These are phyloP conservation scores for Amphiprion clarkii DNA, from an alignment of 2,797 vertebrate species.

Conservation along the genomic window DNA sequence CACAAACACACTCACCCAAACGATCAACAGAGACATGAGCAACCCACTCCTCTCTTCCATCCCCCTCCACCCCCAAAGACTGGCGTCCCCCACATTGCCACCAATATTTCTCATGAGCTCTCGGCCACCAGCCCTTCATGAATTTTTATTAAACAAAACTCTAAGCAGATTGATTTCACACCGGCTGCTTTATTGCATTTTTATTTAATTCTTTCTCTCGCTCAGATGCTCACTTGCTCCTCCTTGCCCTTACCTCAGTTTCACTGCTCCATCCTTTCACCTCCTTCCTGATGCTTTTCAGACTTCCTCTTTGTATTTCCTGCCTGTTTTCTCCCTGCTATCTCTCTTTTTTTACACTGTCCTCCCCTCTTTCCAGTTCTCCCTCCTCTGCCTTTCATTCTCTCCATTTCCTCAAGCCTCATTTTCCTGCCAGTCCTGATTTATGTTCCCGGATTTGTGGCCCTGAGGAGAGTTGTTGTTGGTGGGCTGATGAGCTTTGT, in stretches of 20 bases:
- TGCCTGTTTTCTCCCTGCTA: conserved; percentile 48
- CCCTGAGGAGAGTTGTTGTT: conserved; percentile 74
- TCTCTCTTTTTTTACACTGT: conserved; percentile 53
- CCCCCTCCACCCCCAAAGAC: conserved; percentile 41
- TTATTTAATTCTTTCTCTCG: conserved; percentile 95
- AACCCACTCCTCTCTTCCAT: conserved; percentile 23
- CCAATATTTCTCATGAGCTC: conserved; percentile 94
- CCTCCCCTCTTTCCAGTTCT: conserved; percentile 51
- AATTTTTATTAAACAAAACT: conserved; percentile 99
- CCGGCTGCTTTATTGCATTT: conserved; percentile 96
- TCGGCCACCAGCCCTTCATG: conserved; percentile 95
- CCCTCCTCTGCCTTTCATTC: conserved; percentile 62
- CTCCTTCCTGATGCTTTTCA: conserved; percentile 56
- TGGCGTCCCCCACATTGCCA: conserved; percentile 77
- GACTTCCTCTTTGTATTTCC: conserved; percentile 67
- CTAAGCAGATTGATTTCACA: conserved; percentile 99
- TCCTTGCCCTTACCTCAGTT: conserved; percentile 68
- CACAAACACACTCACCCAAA: conserved; percentile 45
- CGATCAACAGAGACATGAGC: conserved; percentile 69
- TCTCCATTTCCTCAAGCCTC: conserved; percentile 71
- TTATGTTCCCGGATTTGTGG: conserved; percentile 81
- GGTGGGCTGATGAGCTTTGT: conserved; percentile 73
- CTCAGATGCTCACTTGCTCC: conserved; percentile 76
- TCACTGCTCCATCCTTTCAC: conserved; percentile 68
- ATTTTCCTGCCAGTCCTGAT: conserved; percentile 82